Base-by-base conservation (phyloP, 2,113 vertebrate species). In the Apus apus region DNA sequence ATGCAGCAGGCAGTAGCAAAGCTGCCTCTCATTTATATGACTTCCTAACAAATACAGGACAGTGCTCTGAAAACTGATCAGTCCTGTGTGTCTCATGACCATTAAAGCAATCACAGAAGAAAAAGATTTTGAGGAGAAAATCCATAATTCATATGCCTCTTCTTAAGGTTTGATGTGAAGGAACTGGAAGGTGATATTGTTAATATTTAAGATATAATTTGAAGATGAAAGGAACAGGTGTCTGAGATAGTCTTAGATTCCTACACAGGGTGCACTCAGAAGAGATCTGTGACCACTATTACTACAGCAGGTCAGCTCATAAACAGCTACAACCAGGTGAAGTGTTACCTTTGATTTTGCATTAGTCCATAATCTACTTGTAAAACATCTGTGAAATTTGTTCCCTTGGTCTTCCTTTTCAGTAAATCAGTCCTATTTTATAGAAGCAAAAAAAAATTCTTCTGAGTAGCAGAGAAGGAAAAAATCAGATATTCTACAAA, bases 101-200 rank as follows among this genome's bases (percentile, higher is more conserved):
- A 64, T 72, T 89, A 72, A 84, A 91, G 45, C 29, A 81, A 87
- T 45, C 57, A 67, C 3, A 56, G 25, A 64, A 87, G 32, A 23
- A 72, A 89, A 92, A 70, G 26, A 68, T 25, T 88, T 75, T 76
- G 71, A 88, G 36, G 80, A 77, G 56, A 9, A 91, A 89, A 89
- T 91, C 38, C 38, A 34, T 91, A 87, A 78, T 79, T 91, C 58
- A 57, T 72, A 9, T 57, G 4, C 20, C 20, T 67, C 34, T 48
- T 48, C 46, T 93, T 74, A 46, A 68, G 45, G 53, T 67, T 19
- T 71, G 17, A 45, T 65, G 15, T 58, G 32, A 75, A 71, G 64
- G 57, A 71, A 76, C 45, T 38, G 26, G 40, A 86, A 61, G 25
- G 19, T 23, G 56, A 50, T 57, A 76, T 54, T 75, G 46, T 83